These are phyloP conservation scores for Sminthurides aquaticus DNA, from an alignment of 2,888 invertebrate species.

Conservation along the genomic window DNA sequence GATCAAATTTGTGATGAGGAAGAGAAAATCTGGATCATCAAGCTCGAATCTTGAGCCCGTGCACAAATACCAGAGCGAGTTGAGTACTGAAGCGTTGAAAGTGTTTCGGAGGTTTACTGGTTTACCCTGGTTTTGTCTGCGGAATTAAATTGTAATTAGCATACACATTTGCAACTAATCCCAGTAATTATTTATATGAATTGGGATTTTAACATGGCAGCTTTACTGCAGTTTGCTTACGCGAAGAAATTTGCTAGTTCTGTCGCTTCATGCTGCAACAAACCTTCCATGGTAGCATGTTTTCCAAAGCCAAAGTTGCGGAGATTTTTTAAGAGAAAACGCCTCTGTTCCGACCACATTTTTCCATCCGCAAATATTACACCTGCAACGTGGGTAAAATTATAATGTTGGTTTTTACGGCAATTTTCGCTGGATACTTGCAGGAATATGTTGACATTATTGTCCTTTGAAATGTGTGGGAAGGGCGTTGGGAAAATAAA, in stretches of 20 bases:
- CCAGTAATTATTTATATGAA: too few species aligned
- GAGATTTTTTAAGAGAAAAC: conserved; percentile 34
- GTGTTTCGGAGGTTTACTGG: conserved; percentile 33
- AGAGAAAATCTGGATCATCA: conserved; percentile 39
- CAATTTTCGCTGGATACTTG: too few species aligned
- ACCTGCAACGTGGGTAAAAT: conserved; percentile 1
- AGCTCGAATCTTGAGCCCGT: conserved; percentile 38
- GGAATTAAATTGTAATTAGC: conserved; percentile 9
- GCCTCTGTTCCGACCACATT: conserved; percentile 39
- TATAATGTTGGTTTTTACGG: too few species aligned
- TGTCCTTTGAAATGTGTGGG: too few species aligned
- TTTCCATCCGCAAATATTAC: conserved; percentile 39
- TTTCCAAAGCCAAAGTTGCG: conserved; percentile 41
- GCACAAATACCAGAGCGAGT: conserved; percentile 40
- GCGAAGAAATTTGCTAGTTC: conserved; percentile 36
- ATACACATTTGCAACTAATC: neutral
- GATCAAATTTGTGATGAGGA: conserved; percentile 37
- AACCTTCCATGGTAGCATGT: conserved; percentile 34
- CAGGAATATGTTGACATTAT: too few species aligned
- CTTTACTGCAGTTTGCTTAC: too few species aligned
- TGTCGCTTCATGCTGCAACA: conserved; percentile 35
- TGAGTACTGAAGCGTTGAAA: conserved; percentile 41
- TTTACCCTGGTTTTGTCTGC: conserved; percentile 37
- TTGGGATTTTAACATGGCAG: too few species aligned
- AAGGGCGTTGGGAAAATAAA: too few species aligned